Conservation (phyloP, 2,113 vertebrate genomes). For the Setophaga kirtlandii region DNA sequence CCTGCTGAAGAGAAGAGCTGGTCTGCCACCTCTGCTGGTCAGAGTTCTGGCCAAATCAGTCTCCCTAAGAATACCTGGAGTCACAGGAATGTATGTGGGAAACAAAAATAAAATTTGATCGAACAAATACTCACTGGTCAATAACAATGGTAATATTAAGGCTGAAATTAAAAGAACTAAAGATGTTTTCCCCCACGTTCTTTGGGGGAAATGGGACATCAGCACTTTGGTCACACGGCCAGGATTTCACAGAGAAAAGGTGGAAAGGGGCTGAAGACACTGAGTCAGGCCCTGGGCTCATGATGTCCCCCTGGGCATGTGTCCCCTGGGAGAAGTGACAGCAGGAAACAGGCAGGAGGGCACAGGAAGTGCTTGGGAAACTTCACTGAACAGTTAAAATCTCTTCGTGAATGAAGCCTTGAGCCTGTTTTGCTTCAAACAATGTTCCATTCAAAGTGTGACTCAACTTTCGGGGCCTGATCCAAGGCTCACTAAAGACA, state of each 20-base stretch:
- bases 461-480: constrained; percentile 27
- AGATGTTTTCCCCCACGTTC: background rate
- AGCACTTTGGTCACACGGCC: background rate
- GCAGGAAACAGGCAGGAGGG: background rate
- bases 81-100: background rate
- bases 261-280: background rate
- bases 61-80: background rate
- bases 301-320: background rate
- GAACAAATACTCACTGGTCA: background rate
- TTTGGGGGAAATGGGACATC: background rate
- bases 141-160: background rate
- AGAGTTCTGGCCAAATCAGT: background rate
- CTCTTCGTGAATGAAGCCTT: background rate
- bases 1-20: background rate
- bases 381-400: constrained; percentile 30
- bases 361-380: background rate
- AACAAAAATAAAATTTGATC: background rate
- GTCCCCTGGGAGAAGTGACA: background rate
- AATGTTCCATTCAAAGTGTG: constrained; percentile 48
- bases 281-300: background rate
- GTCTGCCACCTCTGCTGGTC: background rate
- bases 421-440: constrained; percentile 52
- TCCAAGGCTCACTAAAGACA: constrained; percentile 53
- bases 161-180: background rate
- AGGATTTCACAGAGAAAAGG: background rate